Percentiles rank a stretch among this genome's conserved stretches.
Evolutionary conservation across 2,797 vertebrate genomes (phyloP).

Genomic region (Eulemur albifrons): DNA sequence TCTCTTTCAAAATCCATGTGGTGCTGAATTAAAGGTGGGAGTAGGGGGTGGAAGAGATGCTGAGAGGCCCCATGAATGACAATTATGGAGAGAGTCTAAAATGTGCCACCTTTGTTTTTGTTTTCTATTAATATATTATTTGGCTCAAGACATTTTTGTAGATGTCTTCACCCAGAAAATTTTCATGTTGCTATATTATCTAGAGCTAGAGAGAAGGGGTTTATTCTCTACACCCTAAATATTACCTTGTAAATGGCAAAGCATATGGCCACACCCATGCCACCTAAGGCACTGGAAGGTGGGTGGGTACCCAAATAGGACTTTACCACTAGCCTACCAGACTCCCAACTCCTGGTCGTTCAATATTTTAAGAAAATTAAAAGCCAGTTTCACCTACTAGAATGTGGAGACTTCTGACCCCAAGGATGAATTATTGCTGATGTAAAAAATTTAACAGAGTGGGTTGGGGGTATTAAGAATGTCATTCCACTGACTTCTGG

Average conservation of each 20-base stretch:
- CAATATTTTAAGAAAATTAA: constrained; percentile 17
- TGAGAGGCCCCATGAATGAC: background rate
- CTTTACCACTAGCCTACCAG: background rate
- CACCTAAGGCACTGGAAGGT: background rate
- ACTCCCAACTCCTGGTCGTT: background rate
- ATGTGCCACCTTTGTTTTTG: background rate
- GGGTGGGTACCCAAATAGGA: background rate
- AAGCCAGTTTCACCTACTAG: background rate
- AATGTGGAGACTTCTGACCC: constrained; percentile 12
- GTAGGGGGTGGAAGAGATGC: background rate
- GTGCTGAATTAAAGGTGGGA: background rate
- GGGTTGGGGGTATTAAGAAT: background rate
- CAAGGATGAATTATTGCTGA: background rate
- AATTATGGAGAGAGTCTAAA: background rate
- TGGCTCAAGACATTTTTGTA: constrained; percentile 25
- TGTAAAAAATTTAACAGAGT: background rate
- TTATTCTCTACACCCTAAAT: background rate
- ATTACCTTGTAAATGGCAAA: background rate
- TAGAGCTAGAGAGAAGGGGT: background rate
- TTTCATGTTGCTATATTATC: background rate
- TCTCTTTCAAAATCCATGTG: background rate
- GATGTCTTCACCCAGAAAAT: background rate
- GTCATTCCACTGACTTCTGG: background rate
- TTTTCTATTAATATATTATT: background rate
- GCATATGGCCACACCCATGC: background rate